phyloP scores from a whole-genome alignment of 2,797 vertebrate genomes.

The Danio choprae region DNA sequence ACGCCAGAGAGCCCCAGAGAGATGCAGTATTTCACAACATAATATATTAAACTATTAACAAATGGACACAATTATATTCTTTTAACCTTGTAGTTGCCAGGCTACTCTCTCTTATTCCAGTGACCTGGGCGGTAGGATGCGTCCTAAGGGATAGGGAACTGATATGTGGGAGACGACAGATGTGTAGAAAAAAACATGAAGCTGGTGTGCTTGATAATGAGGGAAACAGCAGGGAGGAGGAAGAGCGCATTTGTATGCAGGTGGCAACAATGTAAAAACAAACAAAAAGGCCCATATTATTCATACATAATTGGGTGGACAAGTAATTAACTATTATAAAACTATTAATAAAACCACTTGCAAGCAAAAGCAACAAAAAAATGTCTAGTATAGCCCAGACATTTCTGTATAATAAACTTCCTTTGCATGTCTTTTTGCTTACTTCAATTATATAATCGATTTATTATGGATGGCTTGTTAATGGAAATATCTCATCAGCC shows the following conservation, averaged over 20 bases:
- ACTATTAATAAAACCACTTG: background rate
- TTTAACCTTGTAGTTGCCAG: conserved; percentile 43
- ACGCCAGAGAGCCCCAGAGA: background rate
- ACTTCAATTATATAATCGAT: too few relatives aligned
- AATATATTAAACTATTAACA: conserved; percentile 9
- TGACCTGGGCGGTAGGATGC: conserved; percentile 13
- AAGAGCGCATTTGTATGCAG: background rate
- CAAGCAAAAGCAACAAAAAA: background rate
- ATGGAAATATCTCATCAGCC: too few relatives aligned
- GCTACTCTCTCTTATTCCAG: conserved; percentile 15
- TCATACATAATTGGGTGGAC: background rate
- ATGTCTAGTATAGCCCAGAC: too few relatives aligned
- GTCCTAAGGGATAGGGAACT: conserved; percentile 5
- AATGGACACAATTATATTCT: background rate
- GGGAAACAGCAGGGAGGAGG: background rate
- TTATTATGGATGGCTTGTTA: too few relatives aligned
- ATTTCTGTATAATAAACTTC: too few relatives aligned
- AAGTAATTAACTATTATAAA: background rate
- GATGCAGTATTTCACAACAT: background rate
- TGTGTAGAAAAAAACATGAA: conserved; percentile 1
- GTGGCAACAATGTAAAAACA: background rate
- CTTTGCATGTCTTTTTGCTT: too few relatives aligned
- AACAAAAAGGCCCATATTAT: background rate
- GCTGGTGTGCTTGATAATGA: background rate
- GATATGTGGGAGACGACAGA: background rate